phyloP scores from a whole-genome alignment of 2,113 vertebrate genomes.

The Chaetops frenatus region DNA sequence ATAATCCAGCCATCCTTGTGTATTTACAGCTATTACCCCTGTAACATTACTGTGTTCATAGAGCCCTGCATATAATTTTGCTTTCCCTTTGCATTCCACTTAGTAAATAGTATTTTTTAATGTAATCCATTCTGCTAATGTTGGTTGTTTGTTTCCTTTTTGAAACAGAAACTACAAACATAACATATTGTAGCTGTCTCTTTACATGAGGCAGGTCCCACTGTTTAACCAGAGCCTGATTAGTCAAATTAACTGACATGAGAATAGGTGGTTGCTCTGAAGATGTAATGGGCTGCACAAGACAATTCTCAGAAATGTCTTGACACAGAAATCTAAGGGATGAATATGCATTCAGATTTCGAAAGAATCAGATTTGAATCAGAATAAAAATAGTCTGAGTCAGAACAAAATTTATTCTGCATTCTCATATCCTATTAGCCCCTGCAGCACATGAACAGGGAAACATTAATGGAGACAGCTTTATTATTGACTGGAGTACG shows the following conservation, averaged over 20 bases:
- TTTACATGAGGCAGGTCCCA: not conserved
- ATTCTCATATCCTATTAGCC: not conserved
- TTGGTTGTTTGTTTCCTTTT: not conserved
- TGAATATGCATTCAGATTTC: not conserved
- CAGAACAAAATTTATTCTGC: not conserved
- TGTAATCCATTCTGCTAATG: not conserved
- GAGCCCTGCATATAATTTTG: not conserved
- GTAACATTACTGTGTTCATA: not conserved
- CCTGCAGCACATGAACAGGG: not conserved
- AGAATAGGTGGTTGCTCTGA: not conserved
- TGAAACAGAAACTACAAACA: not conserved
- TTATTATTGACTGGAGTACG: not conserved
- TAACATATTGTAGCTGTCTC: constrained; percentile 21
- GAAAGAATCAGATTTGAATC: not conserved
- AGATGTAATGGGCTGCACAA: not conserved
- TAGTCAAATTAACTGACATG: not conserved
- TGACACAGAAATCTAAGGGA: not conserved
- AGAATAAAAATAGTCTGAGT: not conserved
- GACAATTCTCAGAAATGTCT: not conserved
- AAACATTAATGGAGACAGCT: not conserved
- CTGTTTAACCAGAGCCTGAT: constrained; percentile 35
- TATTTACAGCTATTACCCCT: not conserved
- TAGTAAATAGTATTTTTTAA: constrained; percentile 14
- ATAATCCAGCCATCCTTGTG: not conserved
- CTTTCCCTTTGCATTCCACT: not conserved